A percentile compares a stretch with the other conserved stretches of the same genome.
phyloP scores from a whole-genome alignment of 1,140 invertebrate genomes.

The Ips typographus region DNA sequence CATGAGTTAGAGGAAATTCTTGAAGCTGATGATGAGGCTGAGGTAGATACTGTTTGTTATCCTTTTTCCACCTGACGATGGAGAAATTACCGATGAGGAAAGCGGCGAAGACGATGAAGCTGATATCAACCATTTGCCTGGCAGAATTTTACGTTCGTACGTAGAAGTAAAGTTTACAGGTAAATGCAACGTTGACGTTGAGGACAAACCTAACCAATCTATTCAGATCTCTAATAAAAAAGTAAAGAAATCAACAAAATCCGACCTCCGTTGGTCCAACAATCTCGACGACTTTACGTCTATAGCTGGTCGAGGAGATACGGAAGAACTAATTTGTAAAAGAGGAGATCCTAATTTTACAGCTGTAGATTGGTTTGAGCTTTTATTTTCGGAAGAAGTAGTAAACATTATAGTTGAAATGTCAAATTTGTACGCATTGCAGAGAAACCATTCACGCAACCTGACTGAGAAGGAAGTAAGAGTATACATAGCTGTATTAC shows the following conservation, averaged over 20 bases:
- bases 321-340: background rate
- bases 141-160: background rate
- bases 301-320: background rate
- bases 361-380: background rate
- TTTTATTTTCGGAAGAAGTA: background rate
- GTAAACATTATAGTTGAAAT: constrained; percentile 1
- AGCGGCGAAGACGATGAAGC: background rate
- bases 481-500: background rate
- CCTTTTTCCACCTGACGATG: background rate
- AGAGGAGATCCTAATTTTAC: background rate
- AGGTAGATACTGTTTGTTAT: background rate
- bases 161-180: background rate
- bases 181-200: no score
- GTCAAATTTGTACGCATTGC: constrained; percentile 2
- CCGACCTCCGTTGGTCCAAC: no score
- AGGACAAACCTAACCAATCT: no score
- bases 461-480: background rate
- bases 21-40: background rate
- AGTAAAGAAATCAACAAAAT: no score
- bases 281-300: no score
- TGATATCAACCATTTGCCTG: background rate
- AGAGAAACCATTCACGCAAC: background rate
- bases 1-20: background rate
- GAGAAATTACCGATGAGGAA: constrained; percentile 1
- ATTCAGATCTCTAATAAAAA: no score